Percentiles rank a stretch among this genome's conserved stretches.
These are phyloP conservation scores for Volucella zonaria DNA, from an alignment of 2,888 invertebrate genomes.

Conservation along the genomic window DNA sequence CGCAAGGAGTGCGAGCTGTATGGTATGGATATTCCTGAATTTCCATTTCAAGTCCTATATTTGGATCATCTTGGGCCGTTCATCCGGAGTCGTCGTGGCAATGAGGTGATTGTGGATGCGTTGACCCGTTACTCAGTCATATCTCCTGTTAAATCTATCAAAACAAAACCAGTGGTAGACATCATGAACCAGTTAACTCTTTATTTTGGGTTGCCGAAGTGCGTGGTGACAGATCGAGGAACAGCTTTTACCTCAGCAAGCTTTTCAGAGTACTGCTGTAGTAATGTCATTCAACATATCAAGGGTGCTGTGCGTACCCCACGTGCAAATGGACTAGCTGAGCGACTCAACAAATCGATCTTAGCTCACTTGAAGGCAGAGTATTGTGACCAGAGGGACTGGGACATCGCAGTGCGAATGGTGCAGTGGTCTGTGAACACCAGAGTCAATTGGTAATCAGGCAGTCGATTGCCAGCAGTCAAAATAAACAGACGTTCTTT, in stretches of 20 bases:
- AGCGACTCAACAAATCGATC: slow-evolving; percentile 37
- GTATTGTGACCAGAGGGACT: background rate
- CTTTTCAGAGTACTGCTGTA: slow-evolving; percentile 30
- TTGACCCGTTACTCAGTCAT: slow-evolving; percentile 50
- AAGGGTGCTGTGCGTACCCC: slow-evolving; percentile 52
- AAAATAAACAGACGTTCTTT: too few species aligned
- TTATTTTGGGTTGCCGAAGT: slow-evolving; percentile 36
- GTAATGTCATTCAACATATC: slow-evolving; percentile 21
- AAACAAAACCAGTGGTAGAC: slow-evolving; percentile 41
- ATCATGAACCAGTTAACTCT: slow-evolving; percentile 4
- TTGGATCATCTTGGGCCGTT: slow-evolving; percentile 35
- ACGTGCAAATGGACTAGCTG: slow-evolving; percentile 38
- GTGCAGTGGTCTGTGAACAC: slow-evolving; percentile 45
- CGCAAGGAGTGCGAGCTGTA: slow-evolving; percentile 22
- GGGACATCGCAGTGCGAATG: slow-evolving; percentile 7
- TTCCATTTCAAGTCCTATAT: slow-evolving; percentile 12
- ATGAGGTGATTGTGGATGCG: slow-evolving; percentile 49
- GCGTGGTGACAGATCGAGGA: slow-evolving; percentile 49
- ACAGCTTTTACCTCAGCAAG: slow-evolving; percentile 51
- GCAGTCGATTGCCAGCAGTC: too few species aligned
- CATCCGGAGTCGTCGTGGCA: background rate
- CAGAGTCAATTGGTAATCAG: slow-evolving; percentile 3
- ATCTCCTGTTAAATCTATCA: slow-evolving; percentile 50
- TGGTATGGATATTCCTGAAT: slow-evolving; percentile 41
- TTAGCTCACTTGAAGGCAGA: slow-evolving; percentile 29